Evolutionary conservation across 2,113 vertebrate genomes (phyloP).

Genomic region (Todiramphus chloris): DNA sequence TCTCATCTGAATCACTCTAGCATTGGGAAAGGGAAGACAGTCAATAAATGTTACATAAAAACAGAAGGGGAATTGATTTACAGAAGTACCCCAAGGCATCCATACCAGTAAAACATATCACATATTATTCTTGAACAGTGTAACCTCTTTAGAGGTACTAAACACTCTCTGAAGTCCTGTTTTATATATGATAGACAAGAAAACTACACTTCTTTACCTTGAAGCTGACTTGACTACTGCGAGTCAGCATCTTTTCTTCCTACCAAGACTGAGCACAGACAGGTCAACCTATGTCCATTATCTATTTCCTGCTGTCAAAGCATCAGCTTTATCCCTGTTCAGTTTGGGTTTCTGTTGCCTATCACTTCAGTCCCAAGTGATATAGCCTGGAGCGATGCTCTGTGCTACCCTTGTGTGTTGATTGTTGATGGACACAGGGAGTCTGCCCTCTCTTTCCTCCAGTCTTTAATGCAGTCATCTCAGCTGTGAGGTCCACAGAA

Average conservation of each 20-base stretch:
- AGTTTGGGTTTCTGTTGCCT: neutral
- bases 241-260: fast-evolving
- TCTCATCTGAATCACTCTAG: neutral
- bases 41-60: neutral
- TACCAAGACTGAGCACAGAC: neutral
- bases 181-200: neutral
- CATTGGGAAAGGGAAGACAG: neutral
- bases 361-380: neutral
- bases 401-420: neutral
- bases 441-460: neutral
- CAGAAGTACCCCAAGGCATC: neutral
- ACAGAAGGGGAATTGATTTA: neutral
- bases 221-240: neutral
- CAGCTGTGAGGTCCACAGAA: neutral
- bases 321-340: neutral
- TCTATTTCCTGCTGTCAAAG: neutral
- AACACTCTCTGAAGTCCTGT: neutral
- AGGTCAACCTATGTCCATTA: neutral
- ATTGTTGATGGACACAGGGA: neutral
- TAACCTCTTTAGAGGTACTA: neutral
- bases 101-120: neutral
- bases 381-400: fast-evolving
- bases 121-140: neutral
- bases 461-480: neutral
- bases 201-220: neutral